Conservation (phyloP, 2,797 vertebrate species). For the Phrynocephalus forsythii region DNA sequence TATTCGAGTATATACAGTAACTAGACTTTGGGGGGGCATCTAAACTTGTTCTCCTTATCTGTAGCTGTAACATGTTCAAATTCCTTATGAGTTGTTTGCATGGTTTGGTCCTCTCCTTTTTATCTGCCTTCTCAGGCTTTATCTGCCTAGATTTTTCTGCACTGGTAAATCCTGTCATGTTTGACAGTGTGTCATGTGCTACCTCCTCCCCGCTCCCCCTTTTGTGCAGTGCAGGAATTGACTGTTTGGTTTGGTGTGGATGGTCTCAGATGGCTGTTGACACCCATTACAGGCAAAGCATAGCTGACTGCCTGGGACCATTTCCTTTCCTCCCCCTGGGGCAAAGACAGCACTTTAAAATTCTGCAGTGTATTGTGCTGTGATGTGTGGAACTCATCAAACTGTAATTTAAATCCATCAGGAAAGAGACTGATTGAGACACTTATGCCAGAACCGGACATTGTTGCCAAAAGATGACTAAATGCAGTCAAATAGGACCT, state of each 20-base stretch:
- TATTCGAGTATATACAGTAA: too few species aligned
- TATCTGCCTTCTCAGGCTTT: neutral
- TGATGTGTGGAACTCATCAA: conserved; percentile 42
- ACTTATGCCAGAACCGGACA: conserved; percentile 28
- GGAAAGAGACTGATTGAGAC: conserved; percentile 20
- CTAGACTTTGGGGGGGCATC: neutral
- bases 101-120: neutral
- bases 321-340: conserved; percentile 45
- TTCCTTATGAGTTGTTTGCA: neutral
- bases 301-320: conserved; percentile 9
- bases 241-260: neutral
- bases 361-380: neutral
- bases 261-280: neutral
- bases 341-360: conserved; percentile 43
- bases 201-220: neutral
- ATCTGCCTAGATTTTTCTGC: neutral
- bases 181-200: neutral
- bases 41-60: neutral
- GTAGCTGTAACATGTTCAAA: neutral
- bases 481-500: conserved; percentile 40
- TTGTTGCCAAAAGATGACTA: conserved; percentile 40
- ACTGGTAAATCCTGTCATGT: conserved; percentile 9
- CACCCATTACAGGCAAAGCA: neutral
- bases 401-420: conserved; percentile 22
- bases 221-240: neutral